Percentiles rank a stretch among this genome's conserved stretches.
These are phyloP conservation scores for Enhydra lutris DNA, from an alignment of 2,113 vertebrate genomes.

Conservation along the genomic window DNA sequence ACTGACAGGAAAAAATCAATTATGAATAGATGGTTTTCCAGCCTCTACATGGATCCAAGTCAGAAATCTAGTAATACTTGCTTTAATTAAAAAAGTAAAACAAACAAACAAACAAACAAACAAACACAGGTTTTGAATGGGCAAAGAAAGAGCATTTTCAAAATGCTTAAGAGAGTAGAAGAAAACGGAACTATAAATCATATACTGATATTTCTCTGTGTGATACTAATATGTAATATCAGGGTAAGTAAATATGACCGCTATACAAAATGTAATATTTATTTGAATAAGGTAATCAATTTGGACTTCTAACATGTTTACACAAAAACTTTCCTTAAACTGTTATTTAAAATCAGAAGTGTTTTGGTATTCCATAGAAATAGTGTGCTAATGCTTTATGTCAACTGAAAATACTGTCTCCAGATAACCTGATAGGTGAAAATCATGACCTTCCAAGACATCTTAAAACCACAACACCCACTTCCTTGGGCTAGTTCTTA, in stretches of 20 bases:
- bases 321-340: conserved; percentile 5
- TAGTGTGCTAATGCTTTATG: not conserved
- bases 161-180: not conserved
- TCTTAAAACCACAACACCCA: not conserved
- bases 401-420: not conserved
- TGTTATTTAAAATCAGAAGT: conserved; percentile 4
- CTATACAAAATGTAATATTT: not conserved
- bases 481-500: not conserved
- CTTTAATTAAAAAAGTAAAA: conserved; percentile 16
- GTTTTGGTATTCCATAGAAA: not conserved
- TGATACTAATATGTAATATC: not conserved
- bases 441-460: not conserved
- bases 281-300: not conserved
- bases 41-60: not conserved
- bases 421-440: not conserved
- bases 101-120: not conserved
- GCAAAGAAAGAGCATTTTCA: not conserved
- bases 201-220: not conserved
- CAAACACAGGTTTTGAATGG: not conserved
- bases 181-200: not conserved
- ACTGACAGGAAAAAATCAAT: not conserved
- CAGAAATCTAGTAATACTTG: not conserved
- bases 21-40: not conserved
- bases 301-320: not conserved
- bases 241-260: not conserved